Evolutionary conservation across 2,113 vertebrate species (phyloP), one percentile per base, ranked within the genome.

Genomic region (Ophiodon elongatus): DNA sequence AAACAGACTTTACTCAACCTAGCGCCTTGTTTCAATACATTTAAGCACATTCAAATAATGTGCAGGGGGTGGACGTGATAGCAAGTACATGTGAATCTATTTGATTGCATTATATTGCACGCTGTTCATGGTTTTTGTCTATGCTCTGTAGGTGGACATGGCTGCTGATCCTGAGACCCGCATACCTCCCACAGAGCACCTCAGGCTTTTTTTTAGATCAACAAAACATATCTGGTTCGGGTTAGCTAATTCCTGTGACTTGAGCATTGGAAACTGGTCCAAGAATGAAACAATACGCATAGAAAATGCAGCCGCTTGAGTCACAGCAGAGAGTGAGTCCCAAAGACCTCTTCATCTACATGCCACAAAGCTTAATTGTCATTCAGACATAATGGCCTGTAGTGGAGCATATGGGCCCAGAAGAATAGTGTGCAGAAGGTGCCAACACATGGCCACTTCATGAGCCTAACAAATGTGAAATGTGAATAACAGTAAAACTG

Each of bases 391-490:
- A 65, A 78, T 50, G 41, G 69, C 63, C 73, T 56, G 25, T 3
- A 29, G 43, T 0, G 4, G 57, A 86, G 69, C 76, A 85, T 71
- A 67, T 81, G 90, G 79, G 50, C 62, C 67, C 6, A 0, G 76
- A 29, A 13, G 68, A 60, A 25, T 2, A 8, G 11, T 8, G 79
- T 82, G 79, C 79, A 85, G 79, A 76, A 80, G 52, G 81, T 63
- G 67, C 52, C 68, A 84, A 85, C 82, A 85, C 84, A 88, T 57
- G 75, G 45, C 25, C 52, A 9, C 68, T 78, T 81, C 76, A 81
- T 47, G 60, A 82, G 72, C 37, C 37, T 60, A 79, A 82, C 31
- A 2, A 80, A 65, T 23, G 27, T 10, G 27, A 45, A 64, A 31
- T 37, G 63, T 14, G 25, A 56, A 43, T 1, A 37, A 27, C 21